Base-by-base conservation (phyloP, 2,113 vertebrate species). In the Bos indicus region DNA sequence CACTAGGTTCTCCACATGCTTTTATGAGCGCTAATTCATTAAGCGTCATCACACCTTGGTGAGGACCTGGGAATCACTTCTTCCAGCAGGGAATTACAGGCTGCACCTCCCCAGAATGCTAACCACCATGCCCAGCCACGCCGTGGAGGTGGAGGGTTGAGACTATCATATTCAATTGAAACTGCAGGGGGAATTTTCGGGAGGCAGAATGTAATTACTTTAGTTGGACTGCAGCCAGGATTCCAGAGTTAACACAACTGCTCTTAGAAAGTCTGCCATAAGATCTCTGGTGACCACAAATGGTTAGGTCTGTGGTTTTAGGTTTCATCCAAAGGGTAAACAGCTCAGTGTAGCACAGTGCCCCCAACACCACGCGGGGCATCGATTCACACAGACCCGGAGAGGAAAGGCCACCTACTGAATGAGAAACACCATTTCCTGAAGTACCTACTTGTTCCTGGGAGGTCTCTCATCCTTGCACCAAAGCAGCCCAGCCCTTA, bases 141-240 rank as follows among this genome's bases (percentile, higher is more conserved):
- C 94, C 19, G n/a, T 56, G n/a, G 93, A 82, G 95, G 80, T 9
- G n/a, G 90, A 60, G 88, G 94, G 82, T 14, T 33, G 90, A 97
- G 94, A 96, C 94, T 91, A 95, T 97, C 78, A 21, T 82, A 93
- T 97, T 98, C 94, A 95, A 93, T 97, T 90, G 97, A 97, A 98
- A 98, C 95, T 95, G 91, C 96, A 94, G 95, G 96, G 96, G 94
- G 96, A 95, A 88, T 95, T 98, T 97, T 93, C 96, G 64, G 97
- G 96, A 96, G 97, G 98, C 97, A 92, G 97, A 98, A 97, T 98
- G 98, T 97, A 98, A 98, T 98, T 98, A 98, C 98, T 98, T 98
- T 91, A 95, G 91, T 96, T 98, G 98, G 98, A 97, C 84, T 80
- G 3, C 1, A 46, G 97, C 98, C 98, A 98, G 97, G 93, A 98